phyloP scores from a whole-genome alignment of 2,113 vertebrate species.

The Lepus americanus region DNA sequence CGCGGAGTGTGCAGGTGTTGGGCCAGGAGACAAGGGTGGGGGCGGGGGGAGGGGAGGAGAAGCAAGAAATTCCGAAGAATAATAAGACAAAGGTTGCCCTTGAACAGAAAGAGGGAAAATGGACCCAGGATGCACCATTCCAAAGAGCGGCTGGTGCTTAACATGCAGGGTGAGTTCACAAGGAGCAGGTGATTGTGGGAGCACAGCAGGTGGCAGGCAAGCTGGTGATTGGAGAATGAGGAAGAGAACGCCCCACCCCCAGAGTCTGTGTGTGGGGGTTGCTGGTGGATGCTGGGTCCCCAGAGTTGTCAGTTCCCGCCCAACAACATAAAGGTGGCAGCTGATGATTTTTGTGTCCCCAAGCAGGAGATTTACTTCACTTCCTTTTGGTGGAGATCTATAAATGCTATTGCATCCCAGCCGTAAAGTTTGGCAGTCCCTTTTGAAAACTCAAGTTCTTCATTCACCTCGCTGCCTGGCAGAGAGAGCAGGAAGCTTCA shows the following conservation, averaged over 20 bases:
- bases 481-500: not conserved
- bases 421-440: conserved; percentile 53
- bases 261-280: not conserved
- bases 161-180: not conserved
- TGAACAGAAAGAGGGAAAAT: fast-evolving
- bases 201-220: not conserved
- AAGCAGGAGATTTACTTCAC: conserved; percentile 67
- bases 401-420: conserved; percentile 58
- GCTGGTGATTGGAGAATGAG: not conserved
- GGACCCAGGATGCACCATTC: not conserved
- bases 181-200: not conserved
- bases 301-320: not conserved
- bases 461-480: conserved; percentile 24
- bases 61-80: not conserved
- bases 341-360: conserved; percentile 61
- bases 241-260: not conserved
- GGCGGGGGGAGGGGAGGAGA: not conserved
- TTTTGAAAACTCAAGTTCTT: conserved; percentile 66
- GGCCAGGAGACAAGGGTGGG: not conserved
- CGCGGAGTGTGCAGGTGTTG: not conserved
- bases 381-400: conserved; percentile 59
- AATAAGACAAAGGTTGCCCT: not conserved
- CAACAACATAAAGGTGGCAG: not conserved
- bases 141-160: conserved; percentile 6
- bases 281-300: not conserved